Base-by-base conservation (phyloP, 2,888 invertebrate genomes). In the Drosophila mercatorum region DNA sequence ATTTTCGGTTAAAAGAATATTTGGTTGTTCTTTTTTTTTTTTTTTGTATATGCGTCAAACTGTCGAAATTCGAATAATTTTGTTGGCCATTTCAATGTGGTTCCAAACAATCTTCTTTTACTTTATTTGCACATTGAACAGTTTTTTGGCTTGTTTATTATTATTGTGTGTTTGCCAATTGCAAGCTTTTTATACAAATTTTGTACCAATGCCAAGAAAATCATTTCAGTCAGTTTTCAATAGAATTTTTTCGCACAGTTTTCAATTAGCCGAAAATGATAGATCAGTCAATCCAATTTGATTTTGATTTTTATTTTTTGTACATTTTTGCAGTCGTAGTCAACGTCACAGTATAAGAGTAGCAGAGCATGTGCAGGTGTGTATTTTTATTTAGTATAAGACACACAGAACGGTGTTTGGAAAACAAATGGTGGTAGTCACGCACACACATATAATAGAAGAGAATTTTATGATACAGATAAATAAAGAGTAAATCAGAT, bases 401-500 rank as follows among this genome's bases (percentile, higher is more conserved):
- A 82, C 62, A 83, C 75, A 83, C 66, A 70, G 62, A 75, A 51
- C 53, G 59, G 63, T 78, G 72, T 69, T 69, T 69, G 59, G 64
- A 62, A 69, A 76, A 67, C 70, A 77, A 80, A 66, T 70, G 51
- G 51, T 28, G 69, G 78, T 81, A 68, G 78, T 78, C 78, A 67
- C 66, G 68, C 68, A 81, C 58, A 78, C 44, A 88, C 81, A 89
- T 88, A 87, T 71, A 83, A 89, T 68, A 84, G 72, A 75, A 89
- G 62, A 84, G 36, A 73, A 78, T 73, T 76, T 68, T 62, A 61
- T 70, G 62, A 70, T 63, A 72, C 68, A 85, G 53, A 68, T 53
- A 68, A 76, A 8, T 31, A 59, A 57, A 62, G 6, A 59, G 65
- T 53, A 46, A 49, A 47, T 43, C 51, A 64, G 34, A 69, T 81